These are phyloP conservation scores for Phortica magna DNA, from an alignment of 2,888 invertebrate species.

Conservation along the genomic window DNA sequence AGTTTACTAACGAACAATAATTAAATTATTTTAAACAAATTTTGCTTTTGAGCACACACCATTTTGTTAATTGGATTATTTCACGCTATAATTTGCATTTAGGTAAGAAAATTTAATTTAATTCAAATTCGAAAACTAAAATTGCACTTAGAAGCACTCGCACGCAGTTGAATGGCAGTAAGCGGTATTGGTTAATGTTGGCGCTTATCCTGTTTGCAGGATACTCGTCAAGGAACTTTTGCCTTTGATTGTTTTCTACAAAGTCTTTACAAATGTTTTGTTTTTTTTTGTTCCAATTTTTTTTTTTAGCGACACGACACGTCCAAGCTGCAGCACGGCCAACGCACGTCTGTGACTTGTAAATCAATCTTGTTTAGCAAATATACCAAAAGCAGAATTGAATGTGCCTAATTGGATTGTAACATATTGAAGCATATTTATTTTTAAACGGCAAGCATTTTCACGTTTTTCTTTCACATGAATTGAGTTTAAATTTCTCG, in stretches of 20 bases:
- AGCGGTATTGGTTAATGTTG: background rate
- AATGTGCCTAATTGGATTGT: slow-evolving; percentile 76
- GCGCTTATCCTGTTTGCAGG: slow-evolving; percentile 2
- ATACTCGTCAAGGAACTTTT: slow-evolving; percentile 14
- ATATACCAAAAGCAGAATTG: slow-evolving; percentile 56
- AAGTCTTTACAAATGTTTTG: slow-evolving; percentile 12
- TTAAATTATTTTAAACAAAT: slow-evolving; percentile 38
- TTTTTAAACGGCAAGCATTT: slow-evolving; percentile 39
- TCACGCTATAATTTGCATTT: slow-evolving; percentile 61
- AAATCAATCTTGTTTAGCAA: slow-evolving; percentile 61
- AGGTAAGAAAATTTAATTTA: slow-evolving; percentile 44
- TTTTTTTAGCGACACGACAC: slow-evolving; percentile 62
- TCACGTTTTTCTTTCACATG: slow-evolving; percentile 32
- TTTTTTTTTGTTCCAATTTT: slow-evolving; percentile 23
- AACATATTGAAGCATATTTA: slow-evolving; percentile 65
- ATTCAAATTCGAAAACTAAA: slow-evolving; percentile 36
- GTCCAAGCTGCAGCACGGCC: slow-evolving; percentile 76
- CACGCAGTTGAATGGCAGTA: background rate
- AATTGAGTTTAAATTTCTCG: slow-evolving; percentile 47
- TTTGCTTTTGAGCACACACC: slow-evolving; percentile 60
- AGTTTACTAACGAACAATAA: background rate
- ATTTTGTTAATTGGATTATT: slow-evolving; percentile 71
- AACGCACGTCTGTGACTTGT: slow-evolving; percentile 74
- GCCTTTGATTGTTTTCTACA: slow-evolving; percentile 6
- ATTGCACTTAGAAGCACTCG: slow-evolving; percentile 11